These are phyloP conservation scores for Phylloscopus trochilus DNA, from an alignment of 2,113 vertebrate species.

Conservation along the genomic window DNA sequence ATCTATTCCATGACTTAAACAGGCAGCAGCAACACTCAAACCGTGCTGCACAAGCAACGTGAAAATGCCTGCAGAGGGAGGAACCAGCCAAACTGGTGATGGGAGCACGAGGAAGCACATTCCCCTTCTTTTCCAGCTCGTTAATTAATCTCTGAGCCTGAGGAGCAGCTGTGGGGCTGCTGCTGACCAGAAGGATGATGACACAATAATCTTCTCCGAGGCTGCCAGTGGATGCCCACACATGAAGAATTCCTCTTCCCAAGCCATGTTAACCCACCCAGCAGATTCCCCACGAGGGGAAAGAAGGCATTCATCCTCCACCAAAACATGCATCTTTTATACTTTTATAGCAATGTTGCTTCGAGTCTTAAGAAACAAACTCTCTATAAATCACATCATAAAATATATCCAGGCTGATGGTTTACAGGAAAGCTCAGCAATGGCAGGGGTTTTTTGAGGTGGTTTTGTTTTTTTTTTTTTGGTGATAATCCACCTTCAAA, in stretches of 20 bases:
- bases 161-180: not conserved
- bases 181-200: not conserved
- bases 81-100: not conserved
- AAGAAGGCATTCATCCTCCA: slow-evolving; percentile 5
- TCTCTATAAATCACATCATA: slow-evolving; percentile 59
- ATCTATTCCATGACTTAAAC: slow-evolving; percentile 12
- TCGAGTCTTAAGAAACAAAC: slow-evolving; percentile 40
- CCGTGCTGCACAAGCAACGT: not conserved
- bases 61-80: not conserved
- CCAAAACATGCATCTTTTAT: not conserved
- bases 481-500: not conserved
- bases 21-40: not conserved
- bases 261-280: not conserved
- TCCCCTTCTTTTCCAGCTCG: not conserved
- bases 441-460: not conserved
- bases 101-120: not conserved
- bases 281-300: not conserved
- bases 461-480: not conserved
- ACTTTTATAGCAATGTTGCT: slow-evolving; percentile 24
- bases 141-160: not conserved
- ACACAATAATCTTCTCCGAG: not conserved
- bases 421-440: slow-evolving; percentile 15
- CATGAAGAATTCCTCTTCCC: slow-evolving; percentile 25
- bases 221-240: slow-evolving; percentile 8
- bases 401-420: slow-evolving; percentile 22